Evolutionary conservation across 2,888 invertebrate species (phyloP).

Genomic region (Lucinisca nassula): DNA sequence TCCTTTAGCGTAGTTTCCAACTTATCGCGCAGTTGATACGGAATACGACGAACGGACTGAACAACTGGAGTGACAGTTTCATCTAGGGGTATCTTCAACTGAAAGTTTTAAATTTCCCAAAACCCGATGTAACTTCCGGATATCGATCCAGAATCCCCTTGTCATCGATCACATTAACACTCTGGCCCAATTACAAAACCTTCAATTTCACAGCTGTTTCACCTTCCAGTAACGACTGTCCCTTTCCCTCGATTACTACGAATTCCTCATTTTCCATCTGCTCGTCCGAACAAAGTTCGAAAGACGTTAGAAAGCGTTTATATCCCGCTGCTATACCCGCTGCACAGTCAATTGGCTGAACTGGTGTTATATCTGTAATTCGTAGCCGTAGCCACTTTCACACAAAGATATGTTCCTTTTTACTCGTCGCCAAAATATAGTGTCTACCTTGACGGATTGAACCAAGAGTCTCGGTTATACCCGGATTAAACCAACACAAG

Average conservation of each 20-base stretch:
- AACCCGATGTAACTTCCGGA: neutral
- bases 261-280: neutral
- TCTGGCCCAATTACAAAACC: neutral
- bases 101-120: too few relatives aligned
- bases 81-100: too few relatives aligned
- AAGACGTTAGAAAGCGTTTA: neutral
- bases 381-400: neutral
- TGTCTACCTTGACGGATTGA: neutral
- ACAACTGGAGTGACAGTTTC: too few relatives aligned
- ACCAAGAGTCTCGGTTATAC: neutral
- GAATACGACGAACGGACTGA: too few relatives aligned
- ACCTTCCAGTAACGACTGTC: neutral
- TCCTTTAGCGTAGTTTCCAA: slow-evolving; percentile 16
- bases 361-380: neutral
- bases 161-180: neutral
- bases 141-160: neutral
- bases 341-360: neutral
- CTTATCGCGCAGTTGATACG: neutral
- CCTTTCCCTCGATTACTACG: neutral
- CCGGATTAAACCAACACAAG: neutral
- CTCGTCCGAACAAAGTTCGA: neutral
- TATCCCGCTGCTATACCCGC: neutral
- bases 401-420: neutral
- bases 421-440: neutral
- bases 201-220: neutral